Evolutionary conservation across 2,797 vertebrate species (phyloP).

Genomic region (Amniataba percoides): DNA sequence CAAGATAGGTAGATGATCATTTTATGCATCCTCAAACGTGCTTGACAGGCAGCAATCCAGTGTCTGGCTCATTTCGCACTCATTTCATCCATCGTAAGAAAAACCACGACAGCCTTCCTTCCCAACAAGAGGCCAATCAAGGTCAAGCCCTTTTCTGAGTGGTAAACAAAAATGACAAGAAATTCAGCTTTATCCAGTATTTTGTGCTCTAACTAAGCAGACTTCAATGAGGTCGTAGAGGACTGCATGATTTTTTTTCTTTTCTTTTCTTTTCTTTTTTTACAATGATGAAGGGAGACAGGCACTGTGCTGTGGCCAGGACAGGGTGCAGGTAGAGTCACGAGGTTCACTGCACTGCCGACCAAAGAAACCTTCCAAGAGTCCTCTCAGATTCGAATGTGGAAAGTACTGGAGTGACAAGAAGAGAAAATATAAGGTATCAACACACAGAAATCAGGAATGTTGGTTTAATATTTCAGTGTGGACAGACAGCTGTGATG

Average conservation of each 20-base stretch:
- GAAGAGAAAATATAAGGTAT: conserved; percentile 26
- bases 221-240: conserved; percentile 12
- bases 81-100: conserved; percentile 1
- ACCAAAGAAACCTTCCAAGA: conserved; percentile 35
- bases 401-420: conserved; percentile 91
- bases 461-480: conserved; percentile 18
- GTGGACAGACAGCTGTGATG: neutral
- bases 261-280: neutral
- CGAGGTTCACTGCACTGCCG: conserved; percentile 39
- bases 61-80: conserved; percentile 25
- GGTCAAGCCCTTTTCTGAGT: conserved; percentile 60
- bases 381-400: conserved; percentile 94
- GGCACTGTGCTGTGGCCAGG: conserved; percentile 61
- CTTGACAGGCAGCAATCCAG: conserved; percentile 2
- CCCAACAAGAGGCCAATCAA: conserved; percentile 28
- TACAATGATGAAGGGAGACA: conserved; percentile 26
- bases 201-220: conserved; percentile 23
- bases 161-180: conserved; percentile 36
- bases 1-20: conserved; percentile 54
- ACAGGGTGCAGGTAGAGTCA: conserved; percentile 46
- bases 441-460: neutral
- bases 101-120: neutral
- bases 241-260: neutral
- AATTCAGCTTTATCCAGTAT: conserved; percentile 26
- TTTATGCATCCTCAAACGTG: conserved; percentile 24